phyloP scores from a whole-genome alignment of 2,797 vertebrate species.

The Lepidocolaptes lacrymiger region DNA sequence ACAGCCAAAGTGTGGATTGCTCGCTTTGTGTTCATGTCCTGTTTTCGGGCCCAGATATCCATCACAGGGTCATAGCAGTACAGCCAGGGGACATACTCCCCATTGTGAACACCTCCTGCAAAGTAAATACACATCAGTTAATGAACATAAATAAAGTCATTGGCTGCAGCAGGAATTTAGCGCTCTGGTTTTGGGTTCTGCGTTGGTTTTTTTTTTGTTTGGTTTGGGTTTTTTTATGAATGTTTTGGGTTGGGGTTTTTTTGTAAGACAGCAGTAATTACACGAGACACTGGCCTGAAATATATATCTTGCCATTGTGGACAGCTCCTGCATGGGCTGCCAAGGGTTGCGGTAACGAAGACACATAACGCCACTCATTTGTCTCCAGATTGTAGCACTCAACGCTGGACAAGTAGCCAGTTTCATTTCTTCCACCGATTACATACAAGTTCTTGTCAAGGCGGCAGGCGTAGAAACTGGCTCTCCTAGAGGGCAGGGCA shows the following conservation, averaged over 20 bases:
- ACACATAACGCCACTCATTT: slow-evolving; percentile 98
- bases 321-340: slow-evolving; percentile 96
- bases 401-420: slow-evolving; percentile 96
- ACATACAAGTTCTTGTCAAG: slow-evolving; percentile 97
- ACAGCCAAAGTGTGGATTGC: slow-evolving; percentile 97
- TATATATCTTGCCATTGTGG: slow-evolving; percentile 98
- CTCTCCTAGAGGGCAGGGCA: slow-evolving; percentile 85
- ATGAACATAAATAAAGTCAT: neutral
- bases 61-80: slow-evolving; percentile 98
- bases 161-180: neutral
- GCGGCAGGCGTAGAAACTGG: slow-evolving; percentile 98
- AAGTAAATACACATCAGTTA: slow-evolving; percentile 24
- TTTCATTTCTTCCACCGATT: slow-evolving; percentile 96
- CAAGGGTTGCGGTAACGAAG: slow-evolving; percentile 92
- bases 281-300: slow-evolving; percentile 88
- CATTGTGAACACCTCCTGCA: slow-evolving; percentile 97
- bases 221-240: neutral
- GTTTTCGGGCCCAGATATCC: slow-evolving; percentile 98
- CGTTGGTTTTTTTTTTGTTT: fast-evolving
- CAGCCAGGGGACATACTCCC: slow-evolving; percentile 98
- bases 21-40: slow-evolving; percentile 99
- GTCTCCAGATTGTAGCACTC: slow-evolving; percentile 98
- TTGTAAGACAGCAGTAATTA: neutral
- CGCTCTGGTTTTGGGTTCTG: neutral
- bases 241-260: neutral